A percentile compares a stretch with the other conserved stretches of the same genome.
Conservation (phyloP, 1,140 invertebrate genomes). For the Amphibalanus amphitrite region DNA sequence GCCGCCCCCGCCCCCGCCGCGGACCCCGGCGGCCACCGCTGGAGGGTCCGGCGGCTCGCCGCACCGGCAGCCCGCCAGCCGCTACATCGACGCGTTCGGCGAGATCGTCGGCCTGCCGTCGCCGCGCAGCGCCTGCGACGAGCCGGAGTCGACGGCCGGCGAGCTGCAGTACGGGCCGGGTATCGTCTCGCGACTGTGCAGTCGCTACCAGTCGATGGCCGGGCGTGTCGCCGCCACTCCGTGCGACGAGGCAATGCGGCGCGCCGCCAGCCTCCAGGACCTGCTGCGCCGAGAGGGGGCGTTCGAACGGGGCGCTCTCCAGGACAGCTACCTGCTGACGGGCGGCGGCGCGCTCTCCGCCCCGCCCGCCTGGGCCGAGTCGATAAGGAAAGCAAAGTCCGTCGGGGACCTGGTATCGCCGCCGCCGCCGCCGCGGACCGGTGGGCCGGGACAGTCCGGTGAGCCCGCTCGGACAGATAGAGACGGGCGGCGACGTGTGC, state of each 20-base stretch:
- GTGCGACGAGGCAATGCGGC: slow-evolving; percentile 36
- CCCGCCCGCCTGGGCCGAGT: slow-evolving; percentile 27
- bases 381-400: slow-evolving; percentile 61
- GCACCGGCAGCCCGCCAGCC: not conserved
- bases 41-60: no score
- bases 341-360: slow-evolving; percentile 11
- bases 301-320: slow-evolving; percentile 10
- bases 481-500: no score
- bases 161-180: slow-evolving; percentile 78
- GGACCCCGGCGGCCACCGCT: no score
- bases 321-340: slow-evolving; percentile 10
- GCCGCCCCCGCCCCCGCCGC: no score
- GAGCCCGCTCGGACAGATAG: not conserved
- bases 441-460: no score
- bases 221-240: slow-evolving; percentile 42
- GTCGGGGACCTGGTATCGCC: slow-evolving; percentile 37
- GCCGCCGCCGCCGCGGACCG: no score
- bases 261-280: slow-evolving; percentile 68
- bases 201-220: slow-evolving; percentile 62
- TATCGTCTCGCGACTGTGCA: slow-evolving; percentile 68
- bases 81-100: not conserved
- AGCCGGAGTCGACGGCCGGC: slow-evolving; percentile 27
- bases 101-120: not conserved
- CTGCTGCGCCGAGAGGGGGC: slow-evolving; percentile 42
- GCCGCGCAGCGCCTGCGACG: no score